A percentile compares a stretch with the other conserved stretches of the same genome.
These are phyloP conservation scores for Anarrhichthys ocellatus DNA, from an alignment of 2,113 vertebrate species.

Conservation along the genomic window DNA sequence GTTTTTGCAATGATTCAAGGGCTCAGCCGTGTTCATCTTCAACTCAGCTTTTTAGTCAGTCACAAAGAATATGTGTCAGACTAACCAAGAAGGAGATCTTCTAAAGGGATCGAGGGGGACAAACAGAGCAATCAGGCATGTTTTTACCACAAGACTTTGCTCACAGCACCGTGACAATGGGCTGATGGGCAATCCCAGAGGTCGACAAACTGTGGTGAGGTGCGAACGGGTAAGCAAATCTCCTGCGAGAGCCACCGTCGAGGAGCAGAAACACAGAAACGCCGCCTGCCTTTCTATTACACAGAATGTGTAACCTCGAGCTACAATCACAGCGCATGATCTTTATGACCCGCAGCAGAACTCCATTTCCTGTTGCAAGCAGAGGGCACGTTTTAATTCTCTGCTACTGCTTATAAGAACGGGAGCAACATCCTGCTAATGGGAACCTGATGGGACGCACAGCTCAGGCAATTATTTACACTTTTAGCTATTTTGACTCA, in stretches of 20 bases:
- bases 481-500: background rate
- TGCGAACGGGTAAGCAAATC: background rate
- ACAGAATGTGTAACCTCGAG: conserved; percentile 43
- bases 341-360: conserved; percentile 55
- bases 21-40: background rate
- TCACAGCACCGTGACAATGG: background rate
- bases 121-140: background rate
- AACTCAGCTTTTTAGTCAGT: background rate
- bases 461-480: conserved; percentile 1
- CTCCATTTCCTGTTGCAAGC: conserved; percentile 69
- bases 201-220: background rate
- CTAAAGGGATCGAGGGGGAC: background rate
- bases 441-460: conserved; percentile 3
- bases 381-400: conserved; percentile 27
- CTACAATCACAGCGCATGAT: conserved; percentile 58
- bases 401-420: conserved; percentile 24
- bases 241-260: background rate
- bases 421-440: conserved; percentile 14
- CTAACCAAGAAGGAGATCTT: background rate
- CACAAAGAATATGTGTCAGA: background rate
- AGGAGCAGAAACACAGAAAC: conserved; percentile 9
- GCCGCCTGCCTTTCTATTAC: conserved; percentile 15
- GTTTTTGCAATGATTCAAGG: background rate
- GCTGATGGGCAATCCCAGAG: background rate
- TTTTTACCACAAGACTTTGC: conserved; percentile 20